Conservation (phyloP, 2,797 vertebrate genomes). For the Lutjanus campechanus region DNA sequence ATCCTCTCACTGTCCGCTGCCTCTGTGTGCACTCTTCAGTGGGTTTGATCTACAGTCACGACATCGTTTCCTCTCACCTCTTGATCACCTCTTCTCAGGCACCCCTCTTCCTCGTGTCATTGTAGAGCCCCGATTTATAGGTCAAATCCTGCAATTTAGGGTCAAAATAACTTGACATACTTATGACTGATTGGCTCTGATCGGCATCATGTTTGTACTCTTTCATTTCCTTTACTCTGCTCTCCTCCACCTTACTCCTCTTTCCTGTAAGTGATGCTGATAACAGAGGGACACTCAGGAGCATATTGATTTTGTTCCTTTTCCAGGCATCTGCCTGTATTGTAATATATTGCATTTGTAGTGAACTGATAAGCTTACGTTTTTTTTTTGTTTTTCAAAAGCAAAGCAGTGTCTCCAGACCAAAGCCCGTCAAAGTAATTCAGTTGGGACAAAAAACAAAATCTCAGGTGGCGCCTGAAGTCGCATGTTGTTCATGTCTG, state of each 20-base stretch:
- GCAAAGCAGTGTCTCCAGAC: not conserved
- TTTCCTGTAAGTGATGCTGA: constrained; percentile 38
- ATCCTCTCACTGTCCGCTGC: constrained; percentile 32
- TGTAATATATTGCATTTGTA: constrained; percentile 33
- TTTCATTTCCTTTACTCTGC: not conserved
- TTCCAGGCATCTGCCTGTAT: not conserved
- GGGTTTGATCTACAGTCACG: constrained; percentile 19
- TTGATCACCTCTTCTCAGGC: not conserved
- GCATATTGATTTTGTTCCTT: constrained; percentile 50
- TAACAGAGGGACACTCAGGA: constrained; percentile 19
- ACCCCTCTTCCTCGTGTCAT: constrained; percentile 28
- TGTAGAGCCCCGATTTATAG: not conserved
- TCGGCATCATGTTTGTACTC: not conserved
- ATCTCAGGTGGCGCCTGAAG: not conserved
- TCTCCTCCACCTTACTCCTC: not conserved
- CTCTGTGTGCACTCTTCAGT: constrained; percentile 27
- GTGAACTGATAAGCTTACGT: constrained; percentile 24
- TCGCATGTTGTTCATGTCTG: not conserved
- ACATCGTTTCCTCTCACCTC: constrained; percentile 16
- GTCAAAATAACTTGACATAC: not conserved
- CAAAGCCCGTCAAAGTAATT: not conserved
- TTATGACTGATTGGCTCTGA: not conserved
- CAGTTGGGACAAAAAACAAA: not conserved
- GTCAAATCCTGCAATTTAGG: not conserved
- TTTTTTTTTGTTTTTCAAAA: constrained; percentile 26